Evolutionary conservation across 1,140 invertebrate genomes (phyloP).

Genomic region (Augochlora pura): DNA sequence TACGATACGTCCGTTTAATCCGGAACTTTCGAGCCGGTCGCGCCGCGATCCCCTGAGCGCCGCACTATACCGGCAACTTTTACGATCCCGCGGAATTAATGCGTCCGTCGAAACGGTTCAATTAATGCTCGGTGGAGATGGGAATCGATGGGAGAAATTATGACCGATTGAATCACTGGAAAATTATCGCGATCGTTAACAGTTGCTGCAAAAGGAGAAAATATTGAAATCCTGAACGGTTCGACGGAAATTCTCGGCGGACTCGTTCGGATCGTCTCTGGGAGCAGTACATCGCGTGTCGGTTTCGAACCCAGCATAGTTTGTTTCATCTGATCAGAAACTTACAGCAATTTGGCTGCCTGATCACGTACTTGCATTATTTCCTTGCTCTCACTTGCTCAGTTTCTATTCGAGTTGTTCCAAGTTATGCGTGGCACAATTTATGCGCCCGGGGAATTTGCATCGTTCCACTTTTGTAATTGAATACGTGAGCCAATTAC

Average conservation of each 20-base stretch:
- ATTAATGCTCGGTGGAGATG: background rate
- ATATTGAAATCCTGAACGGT: too few relatives aligned
- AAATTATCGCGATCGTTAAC: too few relatives aligned
- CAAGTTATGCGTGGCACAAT: background rate
- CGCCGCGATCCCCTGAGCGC: too few relatives aligned
- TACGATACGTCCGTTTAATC: background rate
- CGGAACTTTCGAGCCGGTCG: background rate
- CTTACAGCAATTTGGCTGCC: background rate
- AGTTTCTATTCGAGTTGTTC: background rate
- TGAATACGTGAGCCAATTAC: too few relatives aligned
- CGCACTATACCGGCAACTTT: background rate
- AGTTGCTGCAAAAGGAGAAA: too few relatives aligned
- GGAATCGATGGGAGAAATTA: background rate
- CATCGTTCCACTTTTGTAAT: too few relatives aligned
- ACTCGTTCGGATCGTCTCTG: too few relatives aligned
- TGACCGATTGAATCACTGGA: too few relatives aligned
- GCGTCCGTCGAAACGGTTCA: background rate
- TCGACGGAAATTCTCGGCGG: too few relatives aligned
- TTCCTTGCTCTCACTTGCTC: background rate
- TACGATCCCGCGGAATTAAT: conserved; percentile 13
- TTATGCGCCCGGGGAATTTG: too few relatives aligned
- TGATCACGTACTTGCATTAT: background rate
- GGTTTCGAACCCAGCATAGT: too few relatives aligned
- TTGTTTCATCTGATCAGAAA: background rate
- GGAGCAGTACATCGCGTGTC: background rate